Conservation (phyloP, 2,113 vertebrate genomes). For the Apistogramma diplotaenia region DNA sequence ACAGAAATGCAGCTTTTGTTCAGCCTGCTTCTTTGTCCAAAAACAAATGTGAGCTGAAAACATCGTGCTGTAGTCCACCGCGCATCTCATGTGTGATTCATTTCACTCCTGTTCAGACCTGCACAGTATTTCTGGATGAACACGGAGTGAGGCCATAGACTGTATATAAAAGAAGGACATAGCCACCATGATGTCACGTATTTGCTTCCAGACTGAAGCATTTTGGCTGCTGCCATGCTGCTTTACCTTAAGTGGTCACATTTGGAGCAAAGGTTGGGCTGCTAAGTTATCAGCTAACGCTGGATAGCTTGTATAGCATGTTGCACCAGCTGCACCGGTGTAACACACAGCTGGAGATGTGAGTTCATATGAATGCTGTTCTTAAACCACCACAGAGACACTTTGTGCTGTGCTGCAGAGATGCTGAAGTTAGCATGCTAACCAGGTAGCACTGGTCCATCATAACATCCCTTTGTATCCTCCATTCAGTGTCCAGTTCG, state of each 20-base stretch:
- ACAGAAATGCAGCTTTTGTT: not conserved
- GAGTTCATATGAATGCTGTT: not conserved
- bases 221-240: not conserved
- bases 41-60: not conserved
- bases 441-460: not conserved
- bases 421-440: not conserved
- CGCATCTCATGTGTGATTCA: not conserved
- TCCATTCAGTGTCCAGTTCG: not conserved
- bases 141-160: not conserved
- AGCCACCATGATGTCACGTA: no score
- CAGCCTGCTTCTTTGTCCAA: not conserved
- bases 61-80: not conserved
- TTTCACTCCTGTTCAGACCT: no score
- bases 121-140: not conserved
- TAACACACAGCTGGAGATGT: not conserved
- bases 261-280: not conserved
- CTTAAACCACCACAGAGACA: not conserved
- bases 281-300: not conserved
- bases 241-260: not conserved
- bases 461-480: not conserved
- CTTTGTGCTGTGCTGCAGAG: not conserved
- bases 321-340: not conserved
- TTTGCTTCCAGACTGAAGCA: accelerated
- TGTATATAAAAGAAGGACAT: not conserved
- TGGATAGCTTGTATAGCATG: not conserved